Conservation (phyloP, 2,797 vertebrate genomes). For the Molossus alvarezi region DNA sequence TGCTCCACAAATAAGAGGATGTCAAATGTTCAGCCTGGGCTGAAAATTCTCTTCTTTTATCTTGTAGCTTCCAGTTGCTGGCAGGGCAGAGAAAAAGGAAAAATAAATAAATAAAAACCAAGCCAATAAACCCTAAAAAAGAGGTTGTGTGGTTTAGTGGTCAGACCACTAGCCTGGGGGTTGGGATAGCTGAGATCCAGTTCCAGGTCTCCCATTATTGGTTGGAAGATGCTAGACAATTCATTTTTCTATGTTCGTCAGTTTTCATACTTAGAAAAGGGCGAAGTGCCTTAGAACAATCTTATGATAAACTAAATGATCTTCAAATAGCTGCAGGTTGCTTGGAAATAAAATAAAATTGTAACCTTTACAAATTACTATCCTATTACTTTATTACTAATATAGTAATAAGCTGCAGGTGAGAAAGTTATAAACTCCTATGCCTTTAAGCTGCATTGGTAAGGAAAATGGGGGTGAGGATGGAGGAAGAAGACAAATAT, state of each 20-base stretch:
- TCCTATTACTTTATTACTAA: constrained; percentile 47
- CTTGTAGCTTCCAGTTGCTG: constrained; percentile 67
- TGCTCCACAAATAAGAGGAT: constrained; percentile 74
- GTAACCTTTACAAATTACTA: constrained; percentile 51
- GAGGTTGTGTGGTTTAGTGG: constrained; percentile 81
- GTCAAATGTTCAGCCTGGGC: constrained; percentile 70
- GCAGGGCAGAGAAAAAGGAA: constrained; percentile 68
- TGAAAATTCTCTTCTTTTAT: constrained; percentile 76
- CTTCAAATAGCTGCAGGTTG: constrained; percentile 46
- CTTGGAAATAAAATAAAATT: constrained; percentile 61
- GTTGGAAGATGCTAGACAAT: constrained; percentile 44
- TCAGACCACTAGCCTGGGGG: constrained; percentile 74
- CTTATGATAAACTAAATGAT: constrained; percentile 65
- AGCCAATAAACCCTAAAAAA: constrained; percentile 77
- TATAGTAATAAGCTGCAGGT: constrained; percentile 36
- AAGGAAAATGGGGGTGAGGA: background rate
- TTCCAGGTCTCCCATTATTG: constrained; percentile 66
- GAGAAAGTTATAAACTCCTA: constrained; percentile 8
- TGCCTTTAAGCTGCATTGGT: background rate
- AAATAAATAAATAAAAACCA: constrained; percentile 80
- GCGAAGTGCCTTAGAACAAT: constrained; percentile 39
- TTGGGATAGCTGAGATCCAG: constrained; percentile 59
- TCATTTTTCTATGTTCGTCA: constrained; percentile 42
- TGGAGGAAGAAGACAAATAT: constrained; percentile 13
- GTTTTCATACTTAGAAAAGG: constrained; percentile 56